Percentiles rank a stretch among this genome's conserved stretches.
Evolutionary conservation across 2,113 vertebrate genomes (phyloP).

Genomic region (Climacteris rufus): DNA sequence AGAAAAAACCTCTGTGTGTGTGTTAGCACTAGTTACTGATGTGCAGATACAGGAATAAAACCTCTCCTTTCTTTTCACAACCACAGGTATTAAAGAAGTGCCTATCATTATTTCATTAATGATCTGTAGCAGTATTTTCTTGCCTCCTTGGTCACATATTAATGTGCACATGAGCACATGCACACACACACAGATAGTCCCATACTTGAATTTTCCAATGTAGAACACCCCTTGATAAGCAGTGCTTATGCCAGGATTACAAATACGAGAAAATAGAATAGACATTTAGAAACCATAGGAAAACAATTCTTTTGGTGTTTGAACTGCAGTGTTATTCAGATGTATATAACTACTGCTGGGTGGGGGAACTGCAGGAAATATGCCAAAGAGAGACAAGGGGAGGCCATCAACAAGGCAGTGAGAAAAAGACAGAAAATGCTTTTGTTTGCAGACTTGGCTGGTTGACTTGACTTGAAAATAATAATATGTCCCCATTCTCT

Average conservation of each 20-base stretch:
- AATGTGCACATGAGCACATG: not conserved
- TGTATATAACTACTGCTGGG: conserved; percentile 9
- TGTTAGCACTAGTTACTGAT: not conserved
- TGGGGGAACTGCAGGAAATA: conserved; percentile 9
- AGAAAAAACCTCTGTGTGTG: not conserved
- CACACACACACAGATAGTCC: not conserved
- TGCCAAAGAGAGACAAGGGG: conserved; percentile 24
- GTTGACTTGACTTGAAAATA: conserved; percentile 55
- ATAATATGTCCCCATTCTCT: not conserved
- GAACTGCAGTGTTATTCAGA: conserved; percentile 30
- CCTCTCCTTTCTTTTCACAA: not conserved
- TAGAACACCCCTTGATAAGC: not conserved
- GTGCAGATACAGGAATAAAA: not conserved
- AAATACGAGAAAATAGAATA: conserved; percentile 14
- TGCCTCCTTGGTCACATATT: not conserved
- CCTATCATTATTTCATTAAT: not conserved
- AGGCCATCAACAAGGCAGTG: conserved; percentile 9
- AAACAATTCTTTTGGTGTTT: conserved; percentile 34
- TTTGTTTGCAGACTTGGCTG: conserved; percentile 52
- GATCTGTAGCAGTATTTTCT: not conserved
- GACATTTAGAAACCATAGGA: conserved; percentile 17
- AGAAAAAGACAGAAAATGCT: conserved; percentile 42
- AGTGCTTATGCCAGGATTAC: not conserved
- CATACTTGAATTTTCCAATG: not conserved
- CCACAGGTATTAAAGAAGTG: not conserved